phyloP scores from a whole-genome alignment of 2,797 vertebrate species.

The Podargus strigoides region DNA sequence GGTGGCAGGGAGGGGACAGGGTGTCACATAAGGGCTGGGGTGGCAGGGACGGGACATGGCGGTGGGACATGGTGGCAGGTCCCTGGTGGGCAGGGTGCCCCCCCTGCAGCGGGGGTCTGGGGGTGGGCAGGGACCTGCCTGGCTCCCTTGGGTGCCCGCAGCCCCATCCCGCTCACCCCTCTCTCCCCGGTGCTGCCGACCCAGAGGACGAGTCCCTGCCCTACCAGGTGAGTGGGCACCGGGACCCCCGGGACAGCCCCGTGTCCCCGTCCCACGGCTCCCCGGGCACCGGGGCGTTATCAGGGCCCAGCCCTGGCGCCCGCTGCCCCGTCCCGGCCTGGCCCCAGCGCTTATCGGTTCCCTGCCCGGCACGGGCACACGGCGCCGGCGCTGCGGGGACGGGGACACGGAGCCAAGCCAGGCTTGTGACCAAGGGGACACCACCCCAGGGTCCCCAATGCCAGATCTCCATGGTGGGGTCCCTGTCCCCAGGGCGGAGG shows the following conservation, averaged over 20 bases:
- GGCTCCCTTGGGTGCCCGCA: accelerated
- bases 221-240: slow-evolving; percentile 81
- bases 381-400: neutral
- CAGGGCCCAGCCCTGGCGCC: neutral
- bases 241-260: neutral
- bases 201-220: slow-evolving; percentile 84
- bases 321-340: neutral
- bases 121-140: neutral
- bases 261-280: accelerated
- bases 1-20: neutral
- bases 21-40: neutral
- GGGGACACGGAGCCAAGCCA: neutral
- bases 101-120: accelerated
- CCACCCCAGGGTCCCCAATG: neutral
- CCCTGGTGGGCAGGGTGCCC: neutral
- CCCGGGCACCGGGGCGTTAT: neutral
- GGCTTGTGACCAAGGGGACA: neutral
- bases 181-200: neutral
- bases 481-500: neutral
- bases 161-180: neutral
- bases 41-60: neutral
- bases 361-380: neutral
- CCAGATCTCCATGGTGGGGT: neutral
- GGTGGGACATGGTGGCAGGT: neutral
- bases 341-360: neutral